These are phyloP conservation scores for Proctacanthus coquilletti DNA, from an alignment of 1,140 invertebrate species.

Conservation along the genomic window DNA sequence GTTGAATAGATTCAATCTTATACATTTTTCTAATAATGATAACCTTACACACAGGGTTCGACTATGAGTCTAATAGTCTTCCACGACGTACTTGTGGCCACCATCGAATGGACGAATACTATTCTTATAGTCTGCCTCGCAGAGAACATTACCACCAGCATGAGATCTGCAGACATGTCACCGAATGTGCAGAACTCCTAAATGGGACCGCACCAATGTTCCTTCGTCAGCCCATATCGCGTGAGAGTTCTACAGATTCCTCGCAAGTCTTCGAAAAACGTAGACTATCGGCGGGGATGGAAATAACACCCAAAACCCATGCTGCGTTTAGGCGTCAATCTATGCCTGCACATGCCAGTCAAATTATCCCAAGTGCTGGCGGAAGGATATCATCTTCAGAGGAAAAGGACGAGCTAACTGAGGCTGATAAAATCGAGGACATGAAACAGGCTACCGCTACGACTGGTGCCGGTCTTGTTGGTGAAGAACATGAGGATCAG, in stretches of 20 bases:
- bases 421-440: too few species aligned
- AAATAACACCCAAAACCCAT: neutral
- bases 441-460: too few species aligned
- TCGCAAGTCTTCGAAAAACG: neutral
- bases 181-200: conserved; percentile 21
- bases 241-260: conserved; percentile 4
- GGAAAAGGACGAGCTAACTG: too few species aligned
- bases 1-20: too few species aligned
- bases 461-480: neutral
- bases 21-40: too few species aligned
- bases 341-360: conserved; percentile 5
- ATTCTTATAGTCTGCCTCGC: conserved; percentile 23
- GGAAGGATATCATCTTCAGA: neutral
- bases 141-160: conserved; percentile 15
- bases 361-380: too few species aligned
- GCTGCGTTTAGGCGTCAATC: neutral
- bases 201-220: conserved; percentile 8
- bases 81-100: conserved; percentile 20
- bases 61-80: conserved; percentile 27
- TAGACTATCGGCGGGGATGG: neutral
- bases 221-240: neutral
- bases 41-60: too few species aligned
- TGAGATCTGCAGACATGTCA: conserved; percentile 23
- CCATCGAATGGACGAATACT: conserved; percentile 20
- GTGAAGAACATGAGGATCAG: conserved; percentile 17